Evolutionary conservation across 2,797 vertebrate genomes (phyloP).

Genomic region (Craterocephalus amniculus): DNA sequence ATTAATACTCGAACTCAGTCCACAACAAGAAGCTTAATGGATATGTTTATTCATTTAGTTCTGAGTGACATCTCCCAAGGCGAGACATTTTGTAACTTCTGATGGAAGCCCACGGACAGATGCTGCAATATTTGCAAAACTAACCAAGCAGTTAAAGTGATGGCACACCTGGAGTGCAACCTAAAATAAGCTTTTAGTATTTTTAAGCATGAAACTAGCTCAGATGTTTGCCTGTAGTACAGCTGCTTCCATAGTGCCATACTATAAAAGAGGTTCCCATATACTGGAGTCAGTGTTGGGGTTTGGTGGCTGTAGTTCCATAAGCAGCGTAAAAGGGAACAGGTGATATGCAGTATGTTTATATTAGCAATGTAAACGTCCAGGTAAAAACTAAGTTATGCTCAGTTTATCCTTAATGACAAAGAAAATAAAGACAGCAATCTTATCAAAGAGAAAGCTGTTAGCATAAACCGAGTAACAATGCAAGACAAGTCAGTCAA

Average conservation of each 20-base stretch:
- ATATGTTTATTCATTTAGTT: conserved; percentile 26
- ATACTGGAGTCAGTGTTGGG: too few species aligned
- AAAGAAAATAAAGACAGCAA: background rate
- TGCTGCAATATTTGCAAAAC: background rate
- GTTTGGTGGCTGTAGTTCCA: too few species aligned
- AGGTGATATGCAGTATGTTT: too few species aligned
- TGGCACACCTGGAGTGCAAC: background rate
- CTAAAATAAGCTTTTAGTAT: background rate
- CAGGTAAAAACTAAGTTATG: background rate
- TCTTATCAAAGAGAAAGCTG: background rate
- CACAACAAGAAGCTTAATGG: conserved; percentile 15
- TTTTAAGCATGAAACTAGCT: background rate
- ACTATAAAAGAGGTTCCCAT: background rate
- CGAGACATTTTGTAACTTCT: conserved; percentile 19
- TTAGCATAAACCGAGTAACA: conserved; percentile 6
- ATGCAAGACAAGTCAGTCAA: background rate
- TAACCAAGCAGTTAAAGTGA: background rate
- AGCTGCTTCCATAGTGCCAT: background rate
- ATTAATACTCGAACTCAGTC: conserved; percentile 14
- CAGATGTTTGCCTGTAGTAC: background rate
- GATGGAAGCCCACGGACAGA: conserved; percentile 9
- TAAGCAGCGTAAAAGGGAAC: too few species aligned
- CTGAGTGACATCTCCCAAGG: conserved; percentile 15
- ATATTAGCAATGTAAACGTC: background rate
- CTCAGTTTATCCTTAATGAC: background rate